Percentiles rank a stretch among this genome's conserved stretches.
These are phyloP conservation scores for Pao palembangensis DNA, from an alignment of 2,113 vertebrate genomes.

Conservation along the genomic window DNA sequence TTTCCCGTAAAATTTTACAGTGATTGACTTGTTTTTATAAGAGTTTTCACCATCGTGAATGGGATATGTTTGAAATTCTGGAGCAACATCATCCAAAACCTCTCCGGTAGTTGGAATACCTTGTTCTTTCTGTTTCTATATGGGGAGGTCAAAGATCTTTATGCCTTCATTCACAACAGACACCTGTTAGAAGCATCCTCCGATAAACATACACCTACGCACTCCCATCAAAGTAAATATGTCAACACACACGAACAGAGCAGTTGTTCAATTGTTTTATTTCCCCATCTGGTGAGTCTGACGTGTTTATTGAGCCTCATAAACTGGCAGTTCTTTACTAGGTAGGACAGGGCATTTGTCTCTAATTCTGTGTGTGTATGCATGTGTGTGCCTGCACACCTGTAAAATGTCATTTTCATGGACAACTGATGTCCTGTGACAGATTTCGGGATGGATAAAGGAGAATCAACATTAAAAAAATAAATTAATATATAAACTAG, in stretches of 20 bases:
- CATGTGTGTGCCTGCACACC: neutral
- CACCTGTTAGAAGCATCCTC: slow-evolving; percentile 23
- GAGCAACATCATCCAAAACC: too few relatives aligned
- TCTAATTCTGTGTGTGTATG: slow-evolving; percentile 16
- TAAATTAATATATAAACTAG: too few relatives aligned
- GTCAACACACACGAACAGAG: too few relatives aligned
- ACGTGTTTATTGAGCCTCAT: slow-evolving; percentile 53
- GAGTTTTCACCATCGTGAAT: too few relatives aligned
- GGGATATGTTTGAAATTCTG: too few relatives aligned
- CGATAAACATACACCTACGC: slow-evolving; percentile 29
- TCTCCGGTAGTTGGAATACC: too few relatives aligned
- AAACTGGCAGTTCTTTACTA: slow-evolving; percentile 40
- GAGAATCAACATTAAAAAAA: too few relatives aligned
- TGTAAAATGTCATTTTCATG: neutral
- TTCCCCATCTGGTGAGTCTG: slow-evolving; percentile 53
- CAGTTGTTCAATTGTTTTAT: slow-evolving; percentile 50
- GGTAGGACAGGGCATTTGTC: slow-evolving; percentile 25
- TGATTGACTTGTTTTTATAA: too few relatives aligned
- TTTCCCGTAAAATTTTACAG: too few relatives aligned
- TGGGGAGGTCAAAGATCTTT: slow-evolving; percentile 2
- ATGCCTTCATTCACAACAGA: slow-evolving; percentile 39
- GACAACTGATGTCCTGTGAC: too few relatives aligned
- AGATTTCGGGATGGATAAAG: too few relatives aligned
- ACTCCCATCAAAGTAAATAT: slow-evolving; percentile 29
- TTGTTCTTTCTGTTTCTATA: too few relatives aligned